Base-by-base conservation (phyloP, 2,797 vertebrate species). In the Notoglanidium macrostoma region DNA sequence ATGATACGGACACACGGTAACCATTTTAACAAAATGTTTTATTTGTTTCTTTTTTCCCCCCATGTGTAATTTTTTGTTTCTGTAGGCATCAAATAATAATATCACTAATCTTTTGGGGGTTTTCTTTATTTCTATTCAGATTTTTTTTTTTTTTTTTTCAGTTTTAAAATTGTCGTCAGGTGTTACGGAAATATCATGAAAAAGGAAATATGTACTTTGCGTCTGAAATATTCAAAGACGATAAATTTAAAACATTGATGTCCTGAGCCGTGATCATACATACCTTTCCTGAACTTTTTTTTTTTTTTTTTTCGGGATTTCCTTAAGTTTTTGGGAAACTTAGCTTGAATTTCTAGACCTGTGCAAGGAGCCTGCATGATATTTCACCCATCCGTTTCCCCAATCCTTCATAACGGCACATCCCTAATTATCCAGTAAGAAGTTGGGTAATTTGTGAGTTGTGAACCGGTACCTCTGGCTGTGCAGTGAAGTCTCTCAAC, bases 401-500 rank as follows among this genome's bases (percentile, higher is more conserved):
- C 23, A 15, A 54, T 63, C 40, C 59, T 46, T 17, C 79, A 63
- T n/a, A 81, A 46, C 10, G 11, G 8, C 79, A 49, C 11, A 14
- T 44, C 57, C 57, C 57, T 57, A 55, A 57, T 83, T 54, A 82
- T 65, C 26, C 0, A 0, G 49, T 19, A 54, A 40, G 35, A 40
- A 49, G 61, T 21, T 49, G 40, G 14, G 32, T 29, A 46, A 81
- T 63, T 17, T 51, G 46, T 35, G n/a, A 83, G 46, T 55, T 61
- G 57, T 44, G 35, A 73, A 21, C 11, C 2, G 29, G 95, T 95
- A 99, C 98, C 98, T 99, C 98, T 21, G 98, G 98, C 89, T 99
- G 97, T 49, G 98, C 96, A 86, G 96, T 94, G 91, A 99, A 95
- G 91, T 99, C 98, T 93, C 98, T 95, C 68, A 99, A 95, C 83